Percentiles rank a stretch among this genome's conserved stretches.
Conservation (phyloP, 2,888 invertebrate species). For the Lymantria dispar region DNA sequence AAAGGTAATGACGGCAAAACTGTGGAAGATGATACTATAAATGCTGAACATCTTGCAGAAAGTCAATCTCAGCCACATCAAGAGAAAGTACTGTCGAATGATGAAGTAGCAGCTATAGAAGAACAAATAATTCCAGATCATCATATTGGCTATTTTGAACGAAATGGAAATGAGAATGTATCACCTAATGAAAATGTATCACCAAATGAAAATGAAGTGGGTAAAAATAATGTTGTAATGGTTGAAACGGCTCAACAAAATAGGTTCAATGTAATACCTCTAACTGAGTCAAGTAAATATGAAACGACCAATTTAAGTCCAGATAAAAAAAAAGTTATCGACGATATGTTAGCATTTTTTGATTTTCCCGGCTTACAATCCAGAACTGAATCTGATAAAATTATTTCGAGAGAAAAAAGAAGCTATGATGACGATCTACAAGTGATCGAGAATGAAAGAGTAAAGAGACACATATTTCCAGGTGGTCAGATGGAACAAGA, state of each 20-base stretch:
- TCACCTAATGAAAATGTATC: neutral
- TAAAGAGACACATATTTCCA: neutral
- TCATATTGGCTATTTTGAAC: conserved; percentile 10
- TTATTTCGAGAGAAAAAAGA: conserved; percentile 46
- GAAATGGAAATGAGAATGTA: neutral
- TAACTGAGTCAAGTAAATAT: conserved; percentile 15
- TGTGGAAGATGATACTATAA: conserved; percentile 55
- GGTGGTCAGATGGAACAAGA: neutral
- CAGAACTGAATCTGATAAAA: conserved; percentile 19
- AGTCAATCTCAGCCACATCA: conserved; percentile 47
- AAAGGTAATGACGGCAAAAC: conserved; percentile 47
- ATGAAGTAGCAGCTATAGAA: conserved; percentile 60
- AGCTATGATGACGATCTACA: conserved; percentile 55
- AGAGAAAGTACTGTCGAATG: conserved; percentile 51
- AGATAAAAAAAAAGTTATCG: conserved; percentile 69
- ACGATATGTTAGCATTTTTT: conserved; percentile 69
- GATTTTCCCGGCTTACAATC: conserved; percentile 54
- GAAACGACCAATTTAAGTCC: conserved; percentile 36
- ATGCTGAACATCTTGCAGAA: conserved; percentile 51
- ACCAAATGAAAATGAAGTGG: conserved; percentile 15
- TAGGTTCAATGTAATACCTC: conserved; percentile 30
- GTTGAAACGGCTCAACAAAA: conserved; percentile 32
- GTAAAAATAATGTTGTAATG: conserved; percentile 35
- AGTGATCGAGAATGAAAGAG: conserved; percentile 11
- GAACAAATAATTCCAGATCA: conserved; percentile 64